Evolutionary conservation across 2,797 vertebrate species (phyloP).

Genomic region (Siniperca undulata): DNA sequence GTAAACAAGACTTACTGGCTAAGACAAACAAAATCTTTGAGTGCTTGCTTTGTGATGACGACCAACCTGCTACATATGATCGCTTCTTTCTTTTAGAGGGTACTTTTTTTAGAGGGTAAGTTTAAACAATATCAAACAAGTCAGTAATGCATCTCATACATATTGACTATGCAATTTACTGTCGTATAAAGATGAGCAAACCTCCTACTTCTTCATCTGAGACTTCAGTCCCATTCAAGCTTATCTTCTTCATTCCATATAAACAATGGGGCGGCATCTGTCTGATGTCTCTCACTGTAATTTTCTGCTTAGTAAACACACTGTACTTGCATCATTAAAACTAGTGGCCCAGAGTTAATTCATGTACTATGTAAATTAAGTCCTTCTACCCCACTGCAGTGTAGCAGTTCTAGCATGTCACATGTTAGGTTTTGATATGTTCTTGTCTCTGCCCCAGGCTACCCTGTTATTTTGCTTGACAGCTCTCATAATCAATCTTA

Average conservation of each 20-base stretch:
- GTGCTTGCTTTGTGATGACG: constrained; percentile 1
- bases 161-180: constrained; percentile 10
- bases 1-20: constrained; percentile 13
- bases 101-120: background rate
- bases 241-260: constrained; percentile 44
- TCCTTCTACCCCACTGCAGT: constrained; percentile 23
- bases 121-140: constrained; percentile 13
- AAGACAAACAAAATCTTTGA: background rate
- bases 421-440: constrained; percentile 63
- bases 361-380: constrained; percentile 59
- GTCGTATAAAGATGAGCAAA: background rate
- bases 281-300: constrained; percentile 7
- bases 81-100: background rate
- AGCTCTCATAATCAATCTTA: constrained; percentile 66
- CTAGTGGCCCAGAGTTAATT: constrained; percentile 68
- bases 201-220: background rate
- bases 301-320: constrained; percentile 55
- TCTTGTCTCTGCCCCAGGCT: constrained; percentile 23
- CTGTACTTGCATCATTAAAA: constrained; percentile 59
- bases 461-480: constrained; percentile 52
- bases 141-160: constrained; percentile 3
- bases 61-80: background rate
- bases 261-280: constrained; percentile 13
- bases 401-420: constrained; percentile 48
- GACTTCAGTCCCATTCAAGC: constrained; percentile 32